A percentile compares a stretch with the other conserved stretches of the same genome.
phyloP scores from a whole-genome alignment of 2,113 vertebrate genomes.

The Bubo scandiacus region DNA sequence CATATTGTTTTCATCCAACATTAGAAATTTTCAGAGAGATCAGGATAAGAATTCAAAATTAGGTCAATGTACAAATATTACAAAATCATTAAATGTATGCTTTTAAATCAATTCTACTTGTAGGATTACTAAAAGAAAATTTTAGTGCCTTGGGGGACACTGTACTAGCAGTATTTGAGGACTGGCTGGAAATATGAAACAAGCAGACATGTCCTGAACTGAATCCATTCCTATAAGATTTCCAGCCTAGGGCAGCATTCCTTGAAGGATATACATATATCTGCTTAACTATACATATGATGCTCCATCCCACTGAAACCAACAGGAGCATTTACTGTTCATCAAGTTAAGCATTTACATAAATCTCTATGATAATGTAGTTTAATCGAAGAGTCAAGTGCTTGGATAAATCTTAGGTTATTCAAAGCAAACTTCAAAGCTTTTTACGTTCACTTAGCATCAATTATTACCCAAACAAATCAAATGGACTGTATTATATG shows the following conservation, averaged over 20 bases:
- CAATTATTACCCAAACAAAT: slow-evolving; percentile 45
- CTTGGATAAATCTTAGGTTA: slow-evolving; percentile 33
- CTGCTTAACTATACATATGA: background rate
- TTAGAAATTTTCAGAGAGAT: background rate
- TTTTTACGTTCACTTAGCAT: background rate
- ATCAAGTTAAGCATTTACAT: slow-evolving; percentile 48
- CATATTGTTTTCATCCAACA: background rate
- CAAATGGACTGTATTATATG: background rate
- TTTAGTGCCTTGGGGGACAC: slow-evolving; percentile 1
- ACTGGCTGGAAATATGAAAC: slow-evolving; percentile 51
- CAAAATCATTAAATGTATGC: slow-evolving; percentile 31
- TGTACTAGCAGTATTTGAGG: background rate
- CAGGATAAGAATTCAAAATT: background rate
- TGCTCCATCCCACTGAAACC: slow-evolving; percentile 1
- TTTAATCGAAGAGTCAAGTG: slow-evolving; percentile 13
- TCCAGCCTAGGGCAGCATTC: slow-evolving; percentile 58
- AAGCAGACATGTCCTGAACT: slow-evolving; percentile 50
- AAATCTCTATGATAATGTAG: slow-evolving; percentile 52
- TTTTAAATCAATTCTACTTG: slow-evolving; percentile 36
- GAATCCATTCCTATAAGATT: slow-evolving; percentile 49
- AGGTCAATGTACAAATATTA: slow-evolving; percentile 7
- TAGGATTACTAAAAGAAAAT: slow-evolving; percentile 17
- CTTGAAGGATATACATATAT: slow-evolving; percentile 43
- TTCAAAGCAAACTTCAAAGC: slow-evolving; percentile 54
- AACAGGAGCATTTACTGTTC: slow-evolving; percentile 35